A percentile compares a stretch with the other conserved stretches of the same genome.
Conservation (phyloP, 2,113 vertebrate species). For the Sinocyclocheilus rhinocerous region DNA sequence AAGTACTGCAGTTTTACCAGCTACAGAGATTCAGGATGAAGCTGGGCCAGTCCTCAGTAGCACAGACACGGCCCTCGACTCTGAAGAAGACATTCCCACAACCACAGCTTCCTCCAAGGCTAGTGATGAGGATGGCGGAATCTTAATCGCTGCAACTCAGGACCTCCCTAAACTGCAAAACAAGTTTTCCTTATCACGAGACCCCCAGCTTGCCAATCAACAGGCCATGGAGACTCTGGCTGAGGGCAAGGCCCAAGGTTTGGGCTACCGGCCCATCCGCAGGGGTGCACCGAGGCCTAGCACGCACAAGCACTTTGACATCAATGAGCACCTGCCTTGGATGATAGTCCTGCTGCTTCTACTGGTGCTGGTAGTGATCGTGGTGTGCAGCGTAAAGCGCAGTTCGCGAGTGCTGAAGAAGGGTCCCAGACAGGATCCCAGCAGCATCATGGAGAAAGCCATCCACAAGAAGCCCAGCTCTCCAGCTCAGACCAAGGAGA, state of each 20-base stretch:
- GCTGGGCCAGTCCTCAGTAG: constrained; percentile 19
- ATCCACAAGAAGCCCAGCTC: constrained; percentile 85
- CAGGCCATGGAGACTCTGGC: constrained; percentile 68
- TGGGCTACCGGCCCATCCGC: constrained; percentile 78
- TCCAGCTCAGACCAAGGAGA: constrained; percentile 83
- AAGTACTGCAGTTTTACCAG: constrained; percentile 12
- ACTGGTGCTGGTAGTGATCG: constrained; percentile 90
- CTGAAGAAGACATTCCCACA: constrained; percentile 64
- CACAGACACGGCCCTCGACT: constrained; percentile 53
- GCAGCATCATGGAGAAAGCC: constrained; percentile 91
- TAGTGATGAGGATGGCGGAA: neutral
- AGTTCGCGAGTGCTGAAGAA: constrained; percentile 93
- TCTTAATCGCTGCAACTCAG: constrained; percentile 6
- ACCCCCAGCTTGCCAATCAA: constrained; percentile 65
- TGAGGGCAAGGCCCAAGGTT: constrained; percentile 62
- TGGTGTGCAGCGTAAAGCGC: constrained; percentile 91
- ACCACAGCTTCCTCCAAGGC: constrained; percentile 64
- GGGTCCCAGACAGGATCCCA: constrained; percentile 93
- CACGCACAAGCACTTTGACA: constrained; percentile 88
- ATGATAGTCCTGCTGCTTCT: constrained; percentile 96
- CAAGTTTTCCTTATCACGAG: constrained; percentile 63
- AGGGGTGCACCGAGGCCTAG: constrained; percentile 81
- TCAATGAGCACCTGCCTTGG: constrained; percentile 97
- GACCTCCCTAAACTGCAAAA: constrained; percentile 58
- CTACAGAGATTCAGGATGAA: constrained; percentile 18